A percentile compares a stretch with the other conserved stretches of the same genome.
These are phyloP conservation scores for Andrena haemorrhoa DNA, from an alignment of 2,888 invertebrate species.

Conservation along the genomic window DNA sequence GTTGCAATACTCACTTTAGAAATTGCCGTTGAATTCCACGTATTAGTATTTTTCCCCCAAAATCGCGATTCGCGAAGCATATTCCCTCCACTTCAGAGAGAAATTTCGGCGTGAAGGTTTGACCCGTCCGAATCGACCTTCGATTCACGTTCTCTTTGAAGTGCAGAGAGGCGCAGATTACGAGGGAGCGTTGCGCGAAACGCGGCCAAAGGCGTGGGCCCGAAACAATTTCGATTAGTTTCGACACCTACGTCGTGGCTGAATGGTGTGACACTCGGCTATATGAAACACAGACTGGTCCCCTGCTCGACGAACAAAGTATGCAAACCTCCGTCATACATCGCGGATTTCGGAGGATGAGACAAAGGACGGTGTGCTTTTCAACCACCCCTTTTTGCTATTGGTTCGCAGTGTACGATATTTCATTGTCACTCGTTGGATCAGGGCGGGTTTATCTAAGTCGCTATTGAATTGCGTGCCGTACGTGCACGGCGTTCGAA, in stretches of 20 bases:
- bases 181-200: conserved; percentile 8
- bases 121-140: conserved; percentile 34
- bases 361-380: background rate
- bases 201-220: conserved; percentile 31
- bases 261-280: background rate
- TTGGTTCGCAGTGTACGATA: background rate
- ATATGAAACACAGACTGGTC: background rate
- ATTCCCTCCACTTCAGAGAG: background rate
- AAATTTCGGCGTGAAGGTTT: conserved; percentile 17
- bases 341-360: background rate
- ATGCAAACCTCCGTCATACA: background rate
- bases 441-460: background rate
- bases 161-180: conserved; percentile 29
- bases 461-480: conserved; percentile 3
- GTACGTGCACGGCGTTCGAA: background rate
- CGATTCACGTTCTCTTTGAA: conserved; percentile 44
- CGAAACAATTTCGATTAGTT: conserved; percentile 53
- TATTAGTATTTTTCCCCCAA: background rate
- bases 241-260: conserved; percentile 23
- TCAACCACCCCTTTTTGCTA: background rate
- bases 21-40: background rate
- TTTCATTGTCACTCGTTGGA: background rate
- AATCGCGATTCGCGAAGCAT: background rate
- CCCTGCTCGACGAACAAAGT: conserved; percentile 2
- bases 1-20: background rate